Evolutionary conservation across 2,888 invertebrate genomes (phyloP).

Genomic region (Dexiosoma caninum): DNA sequence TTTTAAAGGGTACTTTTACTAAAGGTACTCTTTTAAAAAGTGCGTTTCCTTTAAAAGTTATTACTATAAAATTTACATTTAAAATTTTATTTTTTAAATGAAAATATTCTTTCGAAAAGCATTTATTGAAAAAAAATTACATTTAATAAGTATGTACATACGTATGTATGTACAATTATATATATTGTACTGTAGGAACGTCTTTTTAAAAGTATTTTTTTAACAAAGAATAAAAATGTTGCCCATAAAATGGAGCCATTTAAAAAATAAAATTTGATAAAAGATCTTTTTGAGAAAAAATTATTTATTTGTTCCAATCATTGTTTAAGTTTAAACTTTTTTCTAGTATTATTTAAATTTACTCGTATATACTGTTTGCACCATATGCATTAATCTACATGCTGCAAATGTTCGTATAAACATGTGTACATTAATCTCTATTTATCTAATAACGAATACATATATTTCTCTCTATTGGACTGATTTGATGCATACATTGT

Average conservation of each 20-base stretch:
- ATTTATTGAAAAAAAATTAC: neutral
- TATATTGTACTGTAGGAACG: no score
- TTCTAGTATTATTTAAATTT: neutral
- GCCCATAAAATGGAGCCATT: no score
- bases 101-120: neutral
- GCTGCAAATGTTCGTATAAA: no score
- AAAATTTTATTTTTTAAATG: neutral
- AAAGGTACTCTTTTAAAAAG: neutral
- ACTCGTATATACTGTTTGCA: neutral
- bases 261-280: no score
- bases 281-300: no score
- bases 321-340: no score
- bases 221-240: no score
- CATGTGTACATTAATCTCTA: constrained; percentile 3
- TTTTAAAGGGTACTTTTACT: neutral
- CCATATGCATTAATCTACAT: neutral
- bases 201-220: no score
- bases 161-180: no score
- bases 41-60: neutral
- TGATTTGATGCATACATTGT: constrained; percentile 60
- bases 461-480: constrained; percentile 58
- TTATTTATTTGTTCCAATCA: no score
- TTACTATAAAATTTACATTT: no score
- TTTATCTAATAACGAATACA: constrained; percentile 21
- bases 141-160: no score